Evolutionary conservation across 2,797 vertebrate genomes (phyloP), one percentile per base, ranked within the genome.

Genomic region (Sus cebifrons): DNA sequence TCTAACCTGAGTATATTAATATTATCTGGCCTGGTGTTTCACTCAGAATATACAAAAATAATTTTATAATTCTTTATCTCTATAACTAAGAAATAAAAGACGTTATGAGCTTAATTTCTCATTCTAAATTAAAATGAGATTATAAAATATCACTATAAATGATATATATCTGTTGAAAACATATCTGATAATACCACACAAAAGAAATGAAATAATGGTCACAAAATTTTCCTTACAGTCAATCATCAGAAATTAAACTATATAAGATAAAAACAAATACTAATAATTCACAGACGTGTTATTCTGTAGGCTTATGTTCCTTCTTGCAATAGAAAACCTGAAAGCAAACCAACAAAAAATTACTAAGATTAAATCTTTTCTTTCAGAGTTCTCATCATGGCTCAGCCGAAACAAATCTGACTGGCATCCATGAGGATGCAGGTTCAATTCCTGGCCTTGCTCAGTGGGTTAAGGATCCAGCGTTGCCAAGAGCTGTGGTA

Each of bases 271-370:
- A 95, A 81, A 32, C 36, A 75, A 68, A 89, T 60, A 87, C 8
- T 84, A 10, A 81, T 73, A 92, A 65, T 17, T 75, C 23, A 88
- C 40, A 3, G 52, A 44, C 82, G 13, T 16, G 71, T 82, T 90
- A 84, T 93, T 49, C 60, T 84, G 3, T 95, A 92, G 13, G 56
- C 23, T 92, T 64, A 56, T 25, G 65, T 88, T 92, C 8, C 60
- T 82, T 40, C 49, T 2, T 36, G 20, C 70, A 52, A 78, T 70
- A 0, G 29, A 67, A 81, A 65, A 64, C 75, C 25, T 67, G 3
- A 52, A 93, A 92, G 10, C 14, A 96, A 93, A 92, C 27, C 9
- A 79, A 65, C 54, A 87, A 87, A 82, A 96, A 58, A n/a, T 65
- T 60, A 85, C 3, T 90, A 11, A 36, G 65, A 81, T 58, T 32